phyloP scores from a whole-genome alignment of 2,888 invertebrate genomes.

The Cryptocephalus primarius region DNA sequence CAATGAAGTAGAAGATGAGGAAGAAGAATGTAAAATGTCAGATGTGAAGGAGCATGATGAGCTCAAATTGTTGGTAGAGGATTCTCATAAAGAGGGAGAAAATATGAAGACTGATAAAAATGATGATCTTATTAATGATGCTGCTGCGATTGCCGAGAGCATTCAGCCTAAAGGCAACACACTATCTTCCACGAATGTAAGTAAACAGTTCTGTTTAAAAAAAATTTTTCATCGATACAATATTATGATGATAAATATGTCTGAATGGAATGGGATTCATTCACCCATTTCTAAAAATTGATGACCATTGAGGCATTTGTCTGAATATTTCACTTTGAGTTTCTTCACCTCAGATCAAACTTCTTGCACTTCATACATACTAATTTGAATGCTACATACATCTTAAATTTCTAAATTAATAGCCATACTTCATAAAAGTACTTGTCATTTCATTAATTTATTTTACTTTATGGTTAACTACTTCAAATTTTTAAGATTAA shows the following conservation, averaged over 20 bases:
- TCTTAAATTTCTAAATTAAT: too few relatives aligned
- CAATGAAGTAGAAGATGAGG: conserved; percentile 24
- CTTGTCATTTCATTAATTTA: too few relatives aligned
- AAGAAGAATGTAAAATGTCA: conserved; percentile 20
- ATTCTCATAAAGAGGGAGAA: conserved; percentile 31
- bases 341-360: too few relatives aligned
- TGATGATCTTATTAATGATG: conserved; percentile 76
- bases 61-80: conserved; percentile 47
- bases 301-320: conserved; percentile 27
- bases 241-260: too few relatives aligned
- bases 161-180: conserved; percentile 98
- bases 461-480: too few relatives aligned
- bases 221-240: conserved; percentile 24
- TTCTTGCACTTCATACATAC: too few relatives aligned
- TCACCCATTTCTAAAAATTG: conserved; percentile 19
- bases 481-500: too few relatives aligned
- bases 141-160: conserved; percentile 87
- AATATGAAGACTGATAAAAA: conserved; percentile 38
- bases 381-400: too few relatives aligned
- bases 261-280: conserved; percentile 22
- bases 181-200: conserved; percentile 79
- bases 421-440: too few relatives aligned
- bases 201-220: conserved; percentile 18
- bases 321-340: conserved; percentile 11
- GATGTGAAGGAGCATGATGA: conserved; percentile 30